Evolutionary conservation across 2,113 vertebrate species (phyloP).

Genomic region (Calidris pygmaea): DNA sequence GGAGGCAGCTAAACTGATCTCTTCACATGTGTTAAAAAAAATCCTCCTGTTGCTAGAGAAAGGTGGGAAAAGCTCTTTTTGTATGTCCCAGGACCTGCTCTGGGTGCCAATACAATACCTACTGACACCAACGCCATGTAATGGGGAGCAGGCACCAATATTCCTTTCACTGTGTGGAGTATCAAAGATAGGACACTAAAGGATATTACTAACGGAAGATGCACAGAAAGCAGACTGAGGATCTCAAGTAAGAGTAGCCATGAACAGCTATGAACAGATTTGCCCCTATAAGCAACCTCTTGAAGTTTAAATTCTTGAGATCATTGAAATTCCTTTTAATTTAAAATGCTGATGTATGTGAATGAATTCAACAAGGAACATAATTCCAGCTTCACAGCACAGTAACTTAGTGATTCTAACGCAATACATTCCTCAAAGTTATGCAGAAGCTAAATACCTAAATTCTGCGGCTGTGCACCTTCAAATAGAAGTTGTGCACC

Average conservation of each 20-base stretch:
- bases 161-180: not conserved
- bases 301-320: not conserved
- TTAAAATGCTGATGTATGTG: not conserved
- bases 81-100: not conserved
- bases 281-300: not conserved
- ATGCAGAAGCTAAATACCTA: not conserved
- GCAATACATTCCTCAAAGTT: not conserved
- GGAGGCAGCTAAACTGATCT: not conserved
- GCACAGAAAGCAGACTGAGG: not conserved
- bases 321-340: not conserved
- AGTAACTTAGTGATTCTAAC: not conserved
- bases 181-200: not conserved
- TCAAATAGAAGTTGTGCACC: not conserved
- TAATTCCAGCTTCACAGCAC: not conserved
- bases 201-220: not conserved
- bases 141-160: not conserved
- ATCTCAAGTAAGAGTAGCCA: not conserved
- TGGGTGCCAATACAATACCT: not conserved
- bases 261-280: not conserved
- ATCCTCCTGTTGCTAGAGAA: not conserved
- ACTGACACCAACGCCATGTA: not conserved
- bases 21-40: not conserved
- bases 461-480: not conserved
- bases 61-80: not conserved
- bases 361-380: not conserved